These are phyloP conservation scores for Drosophila virilis DNA, from an alignment of 1,140 invertebrate genomes.

Conservation along the genomic window DNA sequence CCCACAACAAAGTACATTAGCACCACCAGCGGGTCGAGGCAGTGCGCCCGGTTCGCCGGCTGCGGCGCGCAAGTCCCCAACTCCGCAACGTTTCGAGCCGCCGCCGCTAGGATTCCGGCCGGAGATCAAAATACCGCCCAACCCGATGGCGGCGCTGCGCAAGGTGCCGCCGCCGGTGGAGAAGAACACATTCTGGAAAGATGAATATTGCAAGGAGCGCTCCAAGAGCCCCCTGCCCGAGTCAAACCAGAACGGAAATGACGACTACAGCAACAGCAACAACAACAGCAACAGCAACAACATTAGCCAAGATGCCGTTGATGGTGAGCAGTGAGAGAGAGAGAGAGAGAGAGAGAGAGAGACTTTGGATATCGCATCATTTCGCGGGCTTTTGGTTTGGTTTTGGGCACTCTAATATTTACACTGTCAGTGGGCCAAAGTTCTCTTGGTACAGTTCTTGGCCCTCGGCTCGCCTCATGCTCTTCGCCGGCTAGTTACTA, in stretches of 20 bases:
- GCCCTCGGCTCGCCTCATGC: constrained; percentile 44
- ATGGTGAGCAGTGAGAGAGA: constrained; percentile 69
- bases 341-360: constrained; percentile 26
- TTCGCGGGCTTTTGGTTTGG: constrained; percentile 34
- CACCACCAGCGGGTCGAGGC: constrained; percentile 76
- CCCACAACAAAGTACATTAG: constrained; percentile 82
- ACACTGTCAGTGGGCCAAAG: constrained; percentile 24
- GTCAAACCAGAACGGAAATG: constrained; percentile 17
- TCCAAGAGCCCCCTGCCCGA: constrained; percentile 77
- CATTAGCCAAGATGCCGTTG: constrained; percentile 63
- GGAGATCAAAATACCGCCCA: constrained; percentile 89
- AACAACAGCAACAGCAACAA: constrained; percentile 31
- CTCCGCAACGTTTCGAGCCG: constrained; percentile 83
- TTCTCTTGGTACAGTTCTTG: constrained; percentile 44
- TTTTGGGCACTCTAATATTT: constrained; percentile 30
- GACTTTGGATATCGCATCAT: constrained; percentile 26
- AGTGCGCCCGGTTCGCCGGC: constrained; percentile 79
- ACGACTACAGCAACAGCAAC: constrained; percentile 16
- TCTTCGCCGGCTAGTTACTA: constrained; percentile 73
- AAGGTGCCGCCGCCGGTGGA: constrained; percentile 85
- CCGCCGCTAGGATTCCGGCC: constrained; percentile 85
- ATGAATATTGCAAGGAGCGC: constrained; percentile 81
- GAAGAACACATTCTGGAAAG: constrained; percentile 84
- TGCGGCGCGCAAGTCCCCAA: constrained; percentile 84
- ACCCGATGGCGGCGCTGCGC: constrained; percentile 86